These are phyloP conservation scores for Oppia nitens DNA, from an alignment of 1,140 invertebrate species.

Conservation along the genomic window DNA sequence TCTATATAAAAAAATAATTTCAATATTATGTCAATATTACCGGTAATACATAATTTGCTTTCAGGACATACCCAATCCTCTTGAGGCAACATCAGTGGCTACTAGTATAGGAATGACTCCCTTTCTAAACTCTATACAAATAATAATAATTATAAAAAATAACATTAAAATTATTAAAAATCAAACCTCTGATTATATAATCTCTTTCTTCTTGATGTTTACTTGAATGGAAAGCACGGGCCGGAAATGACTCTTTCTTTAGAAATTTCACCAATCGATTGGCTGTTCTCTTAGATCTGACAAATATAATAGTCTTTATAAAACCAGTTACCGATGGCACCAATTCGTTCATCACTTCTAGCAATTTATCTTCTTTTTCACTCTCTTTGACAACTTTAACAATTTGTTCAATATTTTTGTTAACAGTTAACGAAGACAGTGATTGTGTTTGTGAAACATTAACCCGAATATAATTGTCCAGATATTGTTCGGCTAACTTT, in stretches of 20 bases:
- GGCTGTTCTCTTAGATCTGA: conserved; percentile 37
- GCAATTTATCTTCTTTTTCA: conserved; percentile 29
- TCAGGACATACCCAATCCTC: conserved; percentile 29
- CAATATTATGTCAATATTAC: conserved; percentile 25
- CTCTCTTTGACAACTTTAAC: neutral
- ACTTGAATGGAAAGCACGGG: conserved; percentile 34
- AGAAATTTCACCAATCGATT: conserved; percentile 35
- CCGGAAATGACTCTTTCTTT: conserved; percentile 35
- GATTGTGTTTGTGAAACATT: conserved; percentile 51
- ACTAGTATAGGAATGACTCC: conserved; percentile 49
- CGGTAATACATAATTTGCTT: no score
- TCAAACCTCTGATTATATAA: conserved; percentile 23
- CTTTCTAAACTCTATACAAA: conserved; percentile 39
- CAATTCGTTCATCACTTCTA: neutral
- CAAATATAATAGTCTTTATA: conserved; percentile 32
- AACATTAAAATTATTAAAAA: conserved; percentile 13
- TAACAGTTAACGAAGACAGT: conserved; percentile 32
- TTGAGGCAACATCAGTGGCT: conserved; percentile 13
- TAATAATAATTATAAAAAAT: neutral
- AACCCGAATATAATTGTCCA: conserved; percentile 34
- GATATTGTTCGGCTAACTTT: conserved; percentile 39
- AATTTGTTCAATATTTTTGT: conserved; percentile 10
- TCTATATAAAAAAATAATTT: conserved; percentile 28
- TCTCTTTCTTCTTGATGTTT: conserved; percentile 36
- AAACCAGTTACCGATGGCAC: conserved; percentile 62